Base-by-base conservation (phyloP, 2,797 vertebrate genomes). In the Hyperoplus lanceolatus region DNA sequence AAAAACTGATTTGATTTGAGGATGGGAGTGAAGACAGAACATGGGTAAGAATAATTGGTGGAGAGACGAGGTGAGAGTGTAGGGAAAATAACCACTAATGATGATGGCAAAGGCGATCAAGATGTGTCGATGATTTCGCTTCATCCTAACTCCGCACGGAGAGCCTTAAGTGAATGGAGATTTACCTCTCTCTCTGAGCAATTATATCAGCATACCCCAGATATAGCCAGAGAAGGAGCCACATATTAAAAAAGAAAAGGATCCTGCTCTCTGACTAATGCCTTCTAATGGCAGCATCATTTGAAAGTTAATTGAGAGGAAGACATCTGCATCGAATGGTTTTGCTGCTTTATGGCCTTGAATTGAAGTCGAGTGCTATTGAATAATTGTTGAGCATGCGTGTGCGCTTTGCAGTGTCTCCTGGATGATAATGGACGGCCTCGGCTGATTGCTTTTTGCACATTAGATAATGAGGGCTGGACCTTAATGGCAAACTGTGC, bases 231-330 rank as follows among this genome's bases (percentile, higher is more conserved):
- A 73, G 80, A 62, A 36, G 65, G 4, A 21, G 46, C 62, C 29
- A 29, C 29, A 29, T 29, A 29, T 29, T 29, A 54, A 39, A 45
- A 83, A 82, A 74, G 6, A 55, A 62, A 73, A 4, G 70, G 3
- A 63, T 70, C 73, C 5, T 1, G 63, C 54, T 67, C 56, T 78
- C 68, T 42, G 62, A 80, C 77, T 86, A 86, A 81, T 87, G 79
- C 58, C 38, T 58, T 64, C 74, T 82, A 85, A 85, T 80, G 64
- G 62, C 58, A 6, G 76, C 5, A 73, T 77, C 82, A 70, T 86
- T 85, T 58, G 49, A 83, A 84, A 89, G 79, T 81, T 80, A 89
- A 89, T 87, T 78, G 85, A 80, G 87, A 87, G 88, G 82, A 89
- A 82, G 81, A 66, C 67, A 73, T 73, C 18, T 58, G 78, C 57